Evolutionary conservation across 2,797 vertebrate genomes (phyloP).

Genomic region (Rhinoraja longicauda): DNA sequence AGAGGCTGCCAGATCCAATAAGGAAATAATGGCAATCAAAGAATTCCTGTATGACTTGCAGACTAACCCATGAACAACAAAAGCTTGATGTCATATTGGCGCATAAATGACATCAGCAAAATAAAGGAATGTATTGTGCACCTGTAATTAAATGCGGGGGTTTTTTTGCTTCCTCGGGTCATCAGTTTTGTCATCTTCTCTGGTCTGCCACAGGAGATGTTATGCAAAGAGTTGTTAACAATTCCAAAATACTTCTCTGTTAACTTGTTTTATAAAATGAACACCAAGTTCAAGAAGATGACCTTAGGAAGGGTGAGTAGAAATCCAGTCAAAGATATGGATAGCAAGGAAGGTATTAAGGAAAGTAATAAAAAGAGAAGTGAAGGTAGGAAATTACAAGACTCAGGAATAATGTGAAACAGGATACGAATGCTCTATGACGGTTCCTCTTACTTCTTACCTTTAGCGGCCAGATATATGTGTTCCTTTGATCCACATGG

Average conservation of each 20-base stretch:
- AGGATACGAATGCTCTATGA: background rate
- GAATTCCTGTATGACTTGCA: background rate
- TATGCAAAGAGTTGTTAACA: background rate
- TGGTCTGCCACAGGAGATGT: background rate
- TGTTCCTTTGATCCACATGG: too few species aligned
- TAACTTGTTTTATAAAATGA: too few species aligned
- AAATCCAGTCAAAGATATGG: background rate
- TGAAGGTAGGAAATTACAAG: background rate
- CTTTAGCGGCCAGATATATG: background rate
- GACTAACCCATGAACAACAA: background rate
- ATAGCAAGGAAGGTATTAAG: background rate
- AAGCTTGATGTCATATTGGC: background rate
- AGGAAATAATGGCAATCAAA: too few species aligned
- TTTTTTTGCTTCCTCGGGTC: background rate
- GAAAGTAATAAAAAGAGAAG: background rate
- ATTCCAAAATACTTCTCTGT: background rate
- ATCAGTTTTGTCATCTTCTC: background rate
- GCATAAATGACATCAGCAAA: background rate
- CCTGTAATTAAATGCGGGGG: background rate
- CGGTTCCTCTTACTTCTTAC: background rate
- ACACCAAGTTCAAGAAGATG: background rate
- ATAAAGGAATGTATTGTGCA: background rate
- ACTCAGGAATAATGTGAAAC: background rate
- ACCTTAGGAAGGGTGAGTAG: background rate
- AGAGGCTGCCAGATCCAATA: too few species aligned